phyloP scores from a whole-genome alignment of 2,888 invertebrate genomes.

The Steinernema scapterisci region DNA sequence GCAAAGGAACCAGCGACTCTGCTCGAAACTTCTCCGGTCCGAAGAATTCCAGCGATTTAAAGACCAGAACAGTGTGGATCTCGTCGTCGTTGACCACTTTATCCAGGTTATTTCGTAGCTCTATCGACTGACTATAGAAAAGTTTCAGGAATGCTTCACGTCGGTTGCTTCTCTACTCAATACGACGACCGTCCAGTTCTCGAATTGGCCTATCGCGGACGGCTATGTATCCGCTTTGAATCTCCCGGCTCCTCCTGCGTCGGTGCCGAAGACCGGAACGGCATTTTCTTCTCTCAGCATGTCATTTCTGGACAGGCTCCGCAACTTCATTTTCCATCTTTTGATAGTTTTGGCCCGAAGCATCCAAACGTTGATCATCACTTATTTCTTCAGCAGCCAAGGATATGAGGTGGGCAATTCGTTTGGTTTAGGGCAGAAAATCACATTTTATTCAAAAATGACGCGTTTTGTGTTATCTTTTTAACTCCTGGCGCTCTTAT shows the following conservation, averaged over 20 bases:
- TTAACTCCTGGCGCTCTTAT: neutral
- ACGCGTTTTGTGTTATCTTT: no score
- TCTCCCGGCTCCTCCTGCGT: slow-evolving; percentile 54
- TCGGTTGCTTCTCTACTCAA: slow-evolving; percentile 57
- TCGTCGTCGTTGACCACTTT: slow-evolving; percentile 62
- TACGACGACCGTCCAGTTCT: slow-evolving; percentile 59
- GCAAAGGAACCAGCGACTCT: slow-evolving; percentile 54
- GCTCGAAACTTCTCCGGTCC: slow-evolving; percentile 51
- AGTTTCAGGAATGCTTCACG: slow-evolving; percentile 59
- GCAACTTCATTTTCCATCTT: slow-evolving; percentile 55
- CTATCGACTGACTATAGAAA: neutral
- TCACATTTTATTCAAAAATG: neutral
- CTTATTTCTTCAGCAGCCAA: slow-evolving; percentile 46
- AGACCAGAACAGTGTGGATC: slow-evolving; percentile 42
- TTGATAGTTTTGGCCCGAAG: slow-evolving; percentile 50
- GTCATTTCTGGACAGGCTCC: slow-evolving; percentile 50
- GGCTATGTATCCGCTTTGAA: slow-evolving; percentile 60
- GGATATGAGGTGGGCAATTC: slow-evolving; percentile 43
- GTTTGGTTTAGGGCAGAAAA: neutral
- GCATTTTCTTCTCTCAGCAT: slow-evolving; percentile 49
- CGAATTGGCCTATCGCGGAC: slow-evolving; percentile 64
- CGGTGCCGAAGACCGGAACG: slow-evolving; percentile 59
- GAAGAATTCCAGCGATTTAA: slow-evolving; percentile 46
- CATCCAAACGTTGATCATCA: slow-evolving; percentile 51
- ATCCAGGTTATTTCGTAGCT: slow-evolving; percentile 50